These are phyloP conservation scores for Actinopyga echinites DNA, from an alignment of 53 echinoderm and acorn worm species.

Conservation along the genomic window DNA sequence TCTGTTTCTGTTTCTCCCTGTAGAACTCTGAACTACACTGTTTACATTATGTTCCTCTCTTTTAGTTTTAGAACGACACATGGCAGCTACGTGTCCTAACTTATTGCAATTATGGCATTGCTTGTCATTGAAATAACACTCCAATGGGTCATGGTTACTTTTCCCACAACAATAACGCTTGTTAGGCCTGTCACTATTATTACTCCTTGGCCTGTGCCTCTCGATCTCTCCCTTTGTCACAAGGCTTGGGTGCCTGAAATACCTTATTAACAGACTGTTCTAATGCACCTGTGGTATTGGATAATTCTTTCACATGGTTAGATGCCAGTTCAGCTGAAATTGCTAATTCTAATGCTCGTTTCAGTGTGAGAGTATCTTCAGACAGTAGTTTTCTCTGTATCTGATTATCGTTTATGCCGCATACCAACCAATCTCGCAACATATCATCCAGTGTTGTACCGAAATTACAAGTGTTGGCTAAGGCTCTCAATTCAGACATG, in stretches of 20 bases:
- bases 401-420: slow-evolving; percentile 33
- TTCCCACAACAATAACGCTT: slow-evolving; percentile 34
- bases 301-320: slow-evolving; percentile 39
- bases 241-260: neutral
- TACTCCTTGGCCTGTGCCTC: slow-evolving; percentile 4
- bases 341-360: slow-evolving; percentile 25
- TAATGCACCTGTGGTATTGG: neutral
- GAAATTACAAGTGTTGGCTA: slow-evolving; percentile 49
- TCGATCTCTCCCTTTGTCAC: neutral
- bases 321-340: slow-evolving; percentile 32
- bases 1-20: slow-evolving; percentile 1
- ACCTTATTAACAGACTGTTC: slow-evolving; percentile 16
- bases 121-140: slow-evolving; percentile 16
- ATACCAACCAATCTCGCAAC: slow-evolving; percentile 44
- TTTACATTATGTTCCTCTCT: neutral
- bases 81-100: slow-evolving; percentile 43
- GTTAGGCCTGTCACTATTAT: slow-evolving; percentile 9
- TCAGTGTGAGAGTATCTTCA: slow-evolving; percentile 20
- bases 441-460: slow-evolving; percentile 36
- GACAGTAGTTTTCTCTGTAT: slow-evolving; percentile 47
- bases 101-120: slow-evolving; percentile 28
- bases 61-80: slow-evolving; percentile 21
- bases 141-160: slow-evolving; percentile 2
- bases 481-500: slow-evolving; percentile 24
- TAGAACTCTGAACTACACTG: neutral